Evolutionary conservation across 2,888 invertebrate species (phyloP), one percentile per base, ranked within the genome.

Genomic region (Aquatica leii): DNA sequence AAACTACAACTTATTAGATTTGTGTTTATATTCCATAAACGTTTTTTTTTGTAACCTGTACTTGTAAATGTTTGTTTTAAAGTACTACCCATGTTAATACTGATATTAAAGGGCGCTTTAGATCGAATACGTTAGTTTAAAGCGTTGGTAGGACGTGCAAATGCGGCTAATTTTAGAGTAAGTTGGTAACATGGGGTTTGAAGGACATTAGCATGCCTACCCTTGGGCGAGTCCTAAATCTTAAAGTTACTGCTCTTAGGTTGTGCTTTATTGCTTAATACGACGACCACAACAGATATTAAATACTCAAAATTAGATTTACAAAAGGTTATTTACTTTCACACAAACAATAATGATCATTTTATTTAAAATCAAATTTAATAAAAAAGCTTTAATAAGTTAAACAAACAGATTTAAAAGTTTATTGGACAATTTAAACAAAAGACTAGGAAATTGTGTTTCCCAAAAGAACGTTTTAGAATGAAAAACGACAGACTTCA

Each of bases 211-310:
- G 66, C 64, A 68, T 68, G 66, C 62, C 62, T 64, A 68, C 66
- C 66, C 68, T 66, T 59, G 61, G 64, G 66, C 66, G 48, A 62
- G 61, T 59, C 62, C 62, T 66, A 68, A 68, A 68, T 68, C 68
- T 68, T 66, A 59, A 55, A 59, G 51, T 59, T 65, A 55, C 54
- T 60, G 58, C 58, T 56, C 64, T 65, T 65, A 63, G 59, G 59
- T 62, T 65, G 65, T 65, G 60, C 64, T 68, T 65, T 68, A 65
- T 64, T 64, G 57, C 60, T 59, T 64, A 31, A 43, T 51, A 56
- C 60, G 52, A 51, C 59, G 56, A 60, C 59, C 50, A 37, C 20
- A 54, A 49, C 31, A 55, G 55, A 65, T 62, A 63, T 54, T 55
- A 58, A 50, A 58, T 65, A 62, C 62, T 62, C 67, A 49, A 55